Evolutionary conservation across 2,113 vertebrate genomes (phyloP), one percentile per base, ranked within the genome.

Genomic region (Nycticryphes semicollaris): DNA sequence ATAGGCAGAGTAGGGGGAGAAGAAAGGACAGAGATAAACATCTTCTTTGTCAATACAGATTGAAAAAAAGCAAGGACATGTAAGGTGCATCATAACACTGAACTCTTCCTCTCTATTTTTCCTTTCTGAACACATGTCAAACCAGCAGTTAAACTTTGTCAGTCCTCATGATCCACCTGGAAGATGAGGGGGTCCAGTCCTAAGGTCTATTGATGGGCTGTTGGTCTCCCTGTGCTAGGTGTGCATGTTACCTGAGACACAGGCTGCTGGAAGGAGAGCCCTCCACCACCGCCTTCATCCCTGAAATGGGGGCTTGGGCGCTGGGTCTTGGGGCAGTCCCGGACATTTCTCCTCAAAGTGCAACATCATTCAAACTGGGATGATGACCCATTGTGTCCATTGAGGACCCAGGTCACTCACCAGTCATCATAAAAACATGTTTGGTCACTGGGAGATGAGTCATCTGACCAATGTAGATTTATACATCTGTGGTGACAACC

Each of bases 21-120:
- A 93, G 68, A 96, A 89, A 92, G 70, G 85, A 96, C 43, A 97
- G 77, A 96, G 43, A 91, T 81, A 95, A 96, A 66, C 59, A 96
- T 24, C 63, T 41, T 84, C 28, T 82, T 96, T 96, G 57, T 91
- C 59, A 94, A 47, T 43, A 89, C 37, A 75, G 27, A 87, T 16
- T 16, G 5, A 93, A 90, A 93, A 24, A 93, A 90, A 93, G 27
- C 6, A 7, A 94, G 23, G 56, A 82, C 37, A 77, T 21, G 12
- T 50, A 62, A 85, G 14, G 14, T 41, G 63, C 14, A 31, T 56
- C 63, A 14, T 15, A 94, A 69, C 19, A 64, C 10, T 37, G 5
- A 90, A 79, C 15, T 37, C 66, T 54, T 70, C n/a, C 37, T 68
- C 43, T 48, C 33, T 79, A 5, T 85, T 91, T 89, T 43, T 11